phyloP scores from a whole-genome alignment of 2,113 vertebrate genomes.

The Osmerus mordax region DNA sequence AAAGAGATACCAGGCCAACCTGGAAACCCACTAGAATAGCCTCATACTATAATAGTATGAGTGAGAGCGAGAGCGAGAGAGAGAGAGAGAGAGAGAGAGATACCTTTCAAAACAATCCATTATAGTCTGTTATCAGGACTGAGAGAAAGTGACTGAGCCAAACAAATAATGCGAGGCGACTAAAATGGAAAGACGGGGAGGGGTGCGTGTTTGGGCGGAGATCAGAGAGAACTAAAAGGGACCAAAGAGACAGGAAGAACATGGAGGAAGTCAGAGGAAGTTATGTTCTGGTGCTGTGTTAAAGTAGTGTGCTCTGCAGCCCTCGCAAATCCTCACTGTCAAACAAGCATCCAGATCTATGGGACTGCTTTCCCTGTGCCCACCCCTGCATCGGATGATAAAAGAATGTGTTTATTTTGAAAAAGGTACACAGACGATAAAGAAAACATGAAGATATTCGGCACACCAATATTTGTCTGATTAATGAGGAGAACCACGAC shows the following conservation, averaged over 20 bases:
- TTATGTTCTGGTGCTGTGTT: conserved; percentile 18
- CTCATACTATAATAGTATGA: conserved; percentile 31
- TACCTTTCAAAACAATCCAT: neutral
- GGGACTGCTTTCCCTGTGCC: conserved; percentile 1
- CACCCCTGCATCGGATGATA: conserved; percentile 34
- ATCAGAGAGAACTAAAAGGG: conserved; percentile 51
- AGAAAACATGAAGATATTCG: conserved; percentile 48
- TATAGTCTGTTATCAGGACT: neutral
- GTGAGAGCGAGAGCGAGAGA: conserved; percentile 7
- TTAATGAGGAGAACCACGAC: conserved; percentile 30
- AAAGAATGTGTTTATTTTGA: conserved; percentile 54
- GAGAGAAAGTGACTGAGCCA: neutral
- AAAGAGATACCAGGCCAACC: conserved; percentile 34
- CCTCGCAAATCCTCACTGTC: conserved; percentile 59
- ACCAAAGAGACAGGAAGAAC: conserved; percentile 45
- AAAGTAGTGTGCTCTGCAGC: conserved; percentile 32
- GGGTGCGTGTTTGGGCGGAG: conserved; percentile 39
- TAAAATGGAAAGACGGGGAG: conserved; percentile 48
- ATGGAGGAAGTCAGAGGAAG: conserved; percentile 46
- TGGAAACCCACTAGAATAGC: conserved; percentile 28
- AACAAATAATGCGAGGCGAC: conserved; percentile 39
- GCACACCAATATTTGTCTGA: conserved; percentile 41
- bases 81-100: conserved; percentile 11
- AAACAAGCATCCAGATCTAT: conserved; percentile 56
- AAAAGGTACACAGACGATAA: conserved; percentile 54